Conservation (phyloP, 2,888 invertebrate genomes). For the Teleiodes luculella region DNA sequence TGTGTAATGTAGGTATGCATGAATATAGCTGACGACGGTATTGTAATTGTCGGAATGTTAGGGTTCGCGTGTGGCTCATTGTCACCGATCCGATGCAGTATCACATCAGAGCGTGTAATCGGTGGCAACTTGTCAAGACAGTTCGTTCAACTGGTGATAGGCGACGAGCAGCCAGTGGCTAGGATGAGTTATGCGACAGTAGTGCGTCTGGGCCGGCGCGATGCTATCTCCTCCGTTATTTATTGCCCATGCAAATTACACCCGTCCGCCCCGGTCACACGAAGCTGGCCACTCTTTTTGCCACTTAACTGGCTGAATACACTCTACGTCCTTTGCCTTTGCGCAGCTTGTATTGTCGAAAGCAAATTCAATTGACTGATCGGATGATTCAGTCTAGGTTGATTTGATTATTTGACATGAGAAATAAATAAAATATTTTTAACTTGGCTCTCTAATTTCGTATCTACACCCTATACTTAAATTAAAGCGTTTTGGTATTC, state of each 20-base stretch:
- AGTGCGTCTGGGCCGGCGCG: slow-evolving; percentile 44
- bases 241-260: slow-evolving; percentile 65
- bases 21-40: neutral
- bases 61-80: neutral
- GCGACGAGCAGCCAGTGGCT: slow-evolving; percentile 26
- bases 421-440: no score
- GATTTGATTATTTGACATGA: no score
- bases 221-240: slow-evolving; percentile 62
- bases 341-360: slow-evolving; percentile 6
- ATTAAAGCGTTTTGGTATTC: no score
- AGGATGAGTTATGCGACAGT: slow-evolving; percentile 46
- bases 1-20: neutral
- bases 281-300: slow-evolving; percentile 27
- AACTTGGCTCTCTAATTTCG: no score
- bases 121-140: slow-evolving; percentile 46
- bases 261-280: slow-evolving; percentile 37
- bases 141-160: slow-evolving; percentile 70
- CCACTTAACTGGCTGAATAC: slow-evolving; percentile 26
- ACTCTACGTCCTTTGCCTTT: slow-evolving; percentile 16
- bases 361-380: slow-evolving; percentile 1
- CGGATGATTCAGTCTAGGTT: no score
- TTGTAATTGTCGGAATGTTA: neutral
- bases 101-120: slow-evolving; percentile 34
- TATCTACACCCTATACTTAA: no score
- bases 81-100: neutral